Evolutionary conservation across 1,140 invertebrate species (phyloP).

Genomic region (Dinoponera quadriceps): DNA sequence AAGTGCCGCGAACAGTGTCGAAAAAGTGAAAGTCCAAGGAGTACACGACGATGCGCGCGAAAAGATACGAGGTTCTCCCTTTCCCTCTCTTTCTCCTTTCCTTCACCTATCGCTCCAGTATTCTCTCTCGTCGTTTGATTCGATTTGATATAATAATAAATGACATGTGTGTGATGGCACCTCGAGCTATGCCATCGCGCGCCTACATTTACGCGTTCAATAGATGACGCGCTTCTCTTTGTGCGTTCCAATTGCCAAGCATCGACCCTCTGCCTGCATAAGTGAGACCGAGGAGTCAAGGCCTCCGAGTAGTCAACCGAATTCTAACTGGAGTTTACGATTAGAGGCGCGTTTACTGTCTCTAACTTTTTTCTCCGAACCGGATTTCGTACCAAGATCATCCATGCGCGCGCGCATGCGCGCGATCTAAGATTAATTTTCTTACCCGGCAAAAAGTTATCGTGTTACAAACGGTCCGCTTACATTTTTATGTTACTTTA

Average conservation of each 20-base stretch:
- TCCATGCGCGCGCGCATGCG: no score
- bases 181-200: neutral
- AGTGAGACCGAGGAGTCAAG: constrained; percentile 39
- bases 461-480: no score
- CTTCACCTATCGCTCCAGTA: no score
- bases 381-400: no score
- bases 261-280: constrained; percentile 33
- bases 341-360: no score
- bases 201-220: neutral
- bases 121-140: constrained; percentile 1
- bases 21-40: constrained; percentile 50
- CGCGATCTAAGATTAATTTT: no score
- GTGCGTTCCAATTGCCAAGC: neutral
- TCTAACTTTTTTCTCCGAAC: no score
- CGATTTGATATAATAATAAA: neutral
- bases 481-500: no score
- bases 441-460: no score
- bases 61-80: no score
- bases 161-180: neutral
- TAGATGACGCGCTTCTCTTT: constrained; percentile 4
- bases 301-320: neutral
- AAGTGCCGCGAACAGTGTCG: neutral
- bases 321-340: neutral
- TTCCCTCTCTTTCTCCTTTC: no score
- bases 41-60: neutral